Evolutionary conservation across 2,888 invertebrate species (phyloP), one percentile per base, ranked within the genome.

Genomic region (Drosophila neoperkinsi): DNA sequence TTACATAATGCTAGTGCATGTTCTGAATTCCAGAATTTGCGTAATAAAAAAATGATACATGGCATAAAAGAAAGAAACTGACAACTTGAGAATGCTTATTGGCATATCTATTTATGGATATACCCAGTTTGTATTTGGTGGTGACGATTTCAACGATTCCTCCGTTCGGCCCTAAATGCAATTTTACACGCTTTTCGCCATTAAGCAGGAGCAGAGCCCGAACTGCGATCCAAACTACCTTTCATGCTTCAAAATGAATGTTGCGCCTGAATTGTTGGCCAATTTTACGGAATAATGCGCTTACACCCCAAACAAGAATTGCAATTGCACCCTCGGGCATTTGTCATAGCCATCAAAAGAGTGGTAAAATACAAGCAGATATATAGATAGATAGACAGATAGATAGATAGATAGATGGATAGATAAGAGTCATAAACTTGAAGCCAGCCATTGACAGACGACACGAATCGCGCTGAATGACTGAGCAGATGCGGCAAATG

Each of bases 401-500:
- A 21, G 46, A 7, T 6, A 46, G 4, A 46, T 43, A 41, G n/a
- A 46, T 46, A 43, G 43, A 46, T 46, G 9, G 25, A 25, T 38
- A 64, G 63, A 73, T 62, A 56, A 62, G 79, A 62, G 46, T 59
- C 73, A 81, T 86, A 73, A 86, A 88, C 79, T 84, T 81, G 83
- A 75, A 63, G 68, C 73, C 49, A 77, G 64, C 75, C 46, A 77
- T 88, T 74, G 81, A 79, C 74, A 79, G 76, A 82, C 80, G 16
- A 46, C 46, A 70, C 64, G 73, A 82, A 74, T 66, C 62, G 68
- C 36, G 31, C 30, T 68, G 21, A 21, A 13, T 46, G 21, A 25
- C 46, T 46, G 46, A 46, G 46, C 46, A 46, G 46, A 46, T 46
- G 25, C 46, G 16, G 46, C 16, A 46, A 46, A 73, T 82, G 58